These are phyloP conservation scores for Macrosoma leucophasiata DNA, from an alignment of 2,888 invertebrate genomes.

Conservation along the genomic window DNA sequence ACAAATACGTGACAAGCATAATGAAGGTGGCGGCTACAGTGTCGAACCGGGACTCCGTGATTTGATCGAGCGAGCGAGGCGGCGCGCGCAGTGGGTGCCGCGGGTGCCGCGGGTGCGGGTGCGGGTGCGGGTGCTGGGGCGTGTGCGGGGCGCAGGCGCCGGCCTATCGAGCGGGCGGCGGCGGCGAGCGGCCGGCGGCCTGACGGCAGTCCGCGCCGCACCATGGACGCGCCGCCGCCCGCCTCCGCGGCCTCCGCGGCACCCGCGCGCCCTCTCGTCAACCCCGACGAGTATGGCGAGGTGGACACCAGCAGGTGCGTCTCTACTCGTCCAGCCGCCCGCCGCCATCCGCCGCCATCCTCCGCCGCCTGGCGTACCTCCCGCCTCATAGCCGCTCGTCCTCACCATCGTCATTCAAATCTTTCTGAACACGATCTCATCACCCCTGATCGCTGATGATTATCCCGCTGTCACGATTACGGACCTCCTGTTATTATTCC, in stretches of 20 bases:
- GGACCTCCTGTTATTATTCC: no score
- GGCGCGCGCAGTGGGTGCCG: conserved; percentile 7
- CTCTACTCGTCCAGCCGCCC: no score
- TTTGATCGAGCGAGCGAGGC: conserved; percentile 1
- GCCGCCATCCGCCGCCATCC: no score
- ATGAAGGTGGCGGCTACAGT: conserved; percentile 14
- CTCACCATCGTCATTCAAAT: no score
- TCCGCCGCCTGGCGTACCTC: no score
- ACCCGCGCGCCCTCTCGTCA: conserved; percentile 81
- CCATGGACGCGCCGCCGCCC: conserved; percentile 42
- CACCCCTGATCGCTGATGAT: no score
- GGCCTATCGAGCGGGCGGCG: conserved; percentile 9
- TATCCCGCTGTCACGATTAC: no score
- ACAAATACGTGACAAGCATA: background rate
- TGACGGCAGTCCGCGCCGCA: conserved; percentile 35
- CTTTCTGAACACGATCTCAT: no score
- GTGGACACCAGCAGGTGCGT: conserved; percentile 88
- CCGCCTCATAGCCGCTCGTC: no score
- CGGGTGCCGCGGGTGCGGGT: conserved; percentile 14
- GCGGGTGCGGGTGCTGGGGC: conserved; percentile 13
- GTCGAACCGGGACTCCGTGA: no score
- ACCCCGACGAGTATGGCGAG: conserved; percentile 88
- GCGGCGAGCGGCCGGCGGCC: conserved; percentile 26
- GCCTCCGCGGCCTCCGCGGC: conserved; percentile 35
- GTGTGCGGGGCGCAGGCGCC: conserved; percentile 18